Evolutionary conservation across 2,888 invertebrate genomes (phyloP).

Genomic region (Mactromeris polynyma): DNA sequence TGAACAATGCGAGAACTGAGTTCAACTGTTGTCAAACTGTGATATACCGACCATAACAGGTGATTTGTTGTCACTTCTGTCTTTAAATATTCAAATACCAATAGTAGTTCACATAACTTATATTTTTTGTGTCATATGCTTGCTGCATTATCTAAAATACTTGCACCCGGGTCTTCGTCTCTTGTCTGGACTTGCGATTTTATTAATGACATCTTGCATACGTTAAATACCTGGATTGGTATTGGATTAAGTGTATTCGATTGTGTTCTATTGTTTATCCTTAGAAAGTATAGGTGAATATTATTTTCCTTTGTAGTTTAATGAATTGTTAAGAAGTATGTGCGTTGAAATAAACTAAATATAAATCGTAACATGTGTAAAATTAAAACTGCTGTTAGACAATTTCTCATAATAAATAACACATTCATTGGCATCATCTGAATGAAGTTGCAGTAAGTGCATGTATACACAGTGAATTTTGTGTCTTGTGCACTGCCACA

Average conservation of each 20-base stretch:
- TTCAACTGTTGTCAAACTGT: constrained; percentile 35
- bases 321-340: background rate
- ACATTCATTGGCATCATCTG: no score
- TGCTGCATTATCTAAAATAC: background rate
- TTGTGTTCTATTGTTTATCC: background rate
- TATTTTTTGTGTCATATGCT: background rate
- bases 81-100: background rate
- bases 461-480: no score
- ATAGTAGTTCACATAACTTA: background rate
- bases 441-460: no score
- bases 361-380: no score
- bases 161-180: constrained; percentile 16
- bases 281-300: background rate
- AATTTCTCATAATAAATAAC: no score
- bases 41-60: constrained; percentile 10
- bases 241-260: background rate
- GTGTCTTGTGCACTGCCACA: no score
- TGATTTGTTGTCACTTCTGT: constrained; percentile 6
- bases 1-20: constrained; percentile 44
- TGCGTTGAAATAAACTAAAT: no score
- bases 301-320: background rate
- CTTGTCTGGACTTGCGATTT: constrained; percentile 36
- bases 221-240: constrained; percentile 8
- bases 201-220: background rate
- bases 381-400: no score